Percentiles rank a stretch among this genome's conserved stretches.
phyloP scores from a whole-genome alignment of 2,888 invertebrate species.

The Eupelmus urozonus region DNA sequence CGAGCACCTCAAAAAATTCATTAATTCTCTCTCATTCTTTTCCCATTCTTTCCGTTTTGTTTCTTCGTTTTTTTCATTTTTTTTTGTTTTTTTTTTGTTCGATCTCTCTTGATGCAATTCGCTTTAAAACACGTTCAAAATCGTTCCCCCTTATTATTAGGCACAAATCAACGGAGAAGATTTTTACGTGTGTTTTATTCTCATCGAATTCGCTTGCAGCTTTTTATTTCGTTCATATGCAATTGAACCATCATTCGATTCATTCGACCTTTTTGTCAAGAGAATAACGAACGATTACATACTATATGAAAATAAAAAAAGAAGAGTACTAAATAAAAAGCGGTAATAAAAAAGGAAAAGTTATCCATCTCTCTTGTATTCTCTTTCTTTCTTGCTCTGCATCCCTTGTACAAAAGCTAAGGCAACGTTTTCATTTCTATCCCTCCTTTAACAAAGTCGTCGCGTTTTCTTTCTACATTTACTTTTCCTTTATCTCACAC shows the following conservation, averaged over 20 bases:
- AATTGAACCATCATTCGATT: neutral
- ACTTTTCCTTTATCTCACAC: conserved; percentile 8
- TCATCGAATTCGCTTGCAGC: neutral
- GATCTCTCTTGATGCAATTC: conserved; percentile 22
- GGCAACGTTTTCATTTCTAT: conserved; percentile 68
- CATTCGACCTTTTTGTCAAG: neutral
- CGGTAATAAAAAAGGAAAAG: neutral
- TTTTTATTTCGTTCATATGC: conserved; percentile 3
- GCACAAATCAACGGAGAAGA: conserved; percentile 46
- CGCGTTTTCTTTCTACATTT: conserved; percentile 6
- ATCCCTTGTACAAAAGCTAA: conserved; percentile 73
- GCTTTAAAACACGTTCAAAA: conserved; percentile 39
- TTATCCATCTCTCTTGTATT: neutral
- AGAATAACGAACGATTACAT: conserved; percentile 24
- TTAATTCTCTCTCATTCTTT: too few relatives aligned
- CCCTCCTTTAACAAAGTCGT: neutral
- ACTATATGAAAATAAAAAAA: neutral
- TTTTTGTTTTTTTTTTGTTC: neutral
- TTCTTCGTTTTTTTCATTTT: neutral
- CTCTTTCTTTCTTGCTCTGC: conserved; percentile 45
- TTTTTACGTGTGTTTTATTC: conserved; percentile 32
- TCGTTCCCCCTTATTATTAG: conserved; percentile 38
- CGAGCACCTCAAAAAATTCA: conserved; percentile 24
- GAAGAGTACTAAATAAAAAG: neutral
- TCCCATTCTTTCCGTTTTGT: neutral